A percentile compares a stretch with the other conserved stretches of the same genome.
These are phyloP conservation scores for Macrophya alboannulata DNA, from an alignment of 2,888 invertebrate genomes.

Conservation along the genomic window DNA sequence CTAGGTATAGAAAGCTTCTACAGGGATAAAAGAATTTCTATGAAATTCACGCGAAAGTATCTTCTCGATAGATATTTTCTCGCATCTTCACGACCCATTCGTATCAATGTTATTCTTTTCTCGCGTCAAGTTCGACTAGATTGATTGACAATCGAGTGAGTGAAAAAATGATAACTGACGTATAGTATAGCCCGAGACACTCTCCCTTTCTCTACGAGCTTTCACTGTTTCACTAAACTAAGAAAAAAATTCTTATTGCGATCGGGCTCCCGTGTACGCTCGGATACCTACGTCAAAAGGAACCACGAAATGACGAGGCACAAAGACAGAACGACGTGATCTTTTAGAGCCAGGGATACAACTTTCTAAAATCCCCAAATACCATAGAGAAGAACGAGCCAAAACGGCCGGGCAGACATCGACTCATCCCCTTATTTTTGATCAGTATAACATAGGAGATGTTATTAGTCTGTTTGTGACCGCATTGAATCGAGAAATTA, in stretches of 20 bases:
- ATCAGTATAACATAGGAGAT: background rate
- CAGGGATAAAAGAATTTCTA: background rate
- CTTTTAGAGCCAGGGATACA: background rate
- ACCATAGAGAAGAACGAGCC: background rate
- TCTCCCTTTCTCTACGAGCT: background rate
- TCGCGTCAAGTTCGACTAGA: background rate
- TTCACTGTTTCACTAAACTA: background rate
- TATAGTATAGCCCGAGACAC: background rate
- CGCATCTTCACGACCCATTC: background rate
- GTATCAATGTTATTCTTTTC: background rate
- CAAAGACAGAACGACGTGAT: background rate
- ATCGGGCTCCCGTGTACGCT: background rate
- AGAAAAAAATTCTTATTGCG: background rate
- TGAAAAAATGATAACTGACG: constrained; percentile 34
- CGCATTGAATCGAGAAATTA: too few relatives aligned
- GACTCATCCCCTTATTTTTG: background rate
- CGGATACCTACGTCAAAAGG: constrained; percentile 17
- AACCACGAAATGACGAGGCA: constrained; percentile 13
- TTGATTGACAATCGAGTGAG: constrained; percentile 17
- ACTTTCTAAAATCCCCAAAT: background rate
- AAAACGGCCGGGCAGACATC: background rate
- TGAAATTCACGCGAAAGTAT: background rate
- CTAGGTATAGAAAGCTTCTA: too few relatives aligned
- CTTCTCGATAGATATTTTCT: background rate
- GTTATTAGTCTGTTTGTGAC: background rate